Base-by-base conservation (phyloP, 2,113 vertebrate species). In the Thunnus maccoyii region DNA sequence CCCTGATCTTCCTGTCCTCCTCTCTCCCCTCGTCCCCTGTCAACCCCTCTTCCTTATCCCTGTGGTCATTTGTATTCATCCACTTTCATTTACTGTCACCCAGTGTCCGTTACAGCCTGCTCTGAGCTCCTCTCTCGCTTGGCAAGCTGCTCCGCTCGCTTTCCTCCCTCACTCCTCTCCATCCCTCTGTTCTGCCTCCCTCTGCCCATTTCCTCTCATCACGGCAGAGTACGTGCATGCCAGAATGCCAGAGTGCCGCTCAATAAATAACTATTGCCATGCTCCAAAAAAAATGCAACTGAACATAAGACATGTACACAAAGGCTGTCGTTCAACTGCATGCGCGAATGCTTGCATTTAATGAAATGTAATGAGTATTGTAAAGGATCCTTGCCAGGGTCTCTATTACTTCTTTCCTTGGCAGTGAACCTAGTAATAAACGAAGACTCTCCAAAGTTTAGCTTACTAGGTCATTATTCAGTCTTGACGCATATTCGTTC, bases 21-120 rank as follows among this genome's bases (percentile, higher is more conserved):
- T 25, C 17, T 36, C 5, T 17, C 50, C 60, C 18, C 22, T 15
- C 2, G n/a, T 51, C 73, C 67, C 44, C 65, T 52, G 30, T 17
- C 46, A 6, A 20, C 20, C 75, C 32, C 75, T 78, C 44, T 78
- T 78, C 46, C 57, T 74, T 68, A 68, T 87, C 87, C 87, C 86
- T 15, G 8, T 80, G 83, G 85, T 88, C 88, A 88, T 93, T 92
- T 90, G 78, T 92, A 92, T 93, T 92, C 91, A 90, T 89, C 72
- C 68, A 86, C 89, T 89, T 89, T 86, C 86, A 86, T 93, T 91
- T 91, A 86, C 82, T 88, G 84, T 91, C 86, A 88, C 78, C 77
- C 75, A 27, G 70, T 46, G 60, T 89, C 83, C 66, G 83, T 80
- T 83, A 67, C 69, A 88, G 74, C 68, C 72, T 70, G 78, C 83